phyloP scores from a whole-genome alignment of 2,113 vertebrate species.

The Steatornis caripensis region DNA sequence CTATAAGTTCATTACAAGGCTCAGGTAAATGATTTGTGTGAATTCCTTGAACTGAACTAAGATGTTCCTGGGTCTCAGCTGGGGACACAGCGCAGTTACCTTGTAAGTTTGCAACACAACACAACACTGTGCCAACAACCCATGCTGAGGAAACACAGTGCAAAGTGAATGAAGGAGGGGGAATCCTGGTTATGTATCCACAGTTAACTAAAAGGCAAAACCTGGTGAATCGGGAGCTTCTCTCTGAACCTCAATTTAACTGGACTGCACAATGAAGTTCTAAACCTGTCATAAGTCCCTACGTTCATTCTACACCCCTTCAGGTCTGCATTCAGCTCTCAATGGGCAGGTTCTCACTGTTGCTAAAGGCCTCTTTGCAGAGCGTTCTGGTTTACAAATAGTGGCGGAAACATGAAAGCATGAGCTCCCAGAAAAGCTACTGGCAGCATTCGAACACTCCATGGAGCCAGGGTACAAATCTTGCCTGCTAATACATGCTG shows the following conservation, averaged over 20 bases:
- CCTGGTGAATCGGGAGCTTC: not conserved
- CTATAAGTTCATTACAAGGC: not conserved
- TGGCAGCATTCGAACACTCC: not conserved
- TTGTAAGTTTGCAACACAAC: not conserved
- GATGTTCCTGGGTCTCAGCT: not conserved
- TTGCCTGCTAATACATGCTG: not conserved
- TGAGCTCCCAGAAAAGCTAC: not conserved
- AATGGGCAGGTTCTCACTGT: not conserved
- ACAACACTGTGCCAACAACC: not conserved
- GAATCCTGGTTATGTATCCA: not conserved
- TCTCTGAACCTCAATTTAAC: not conserved
- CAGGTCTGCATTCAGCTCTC: not conserved
- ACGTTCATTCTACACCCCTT: not conserved
- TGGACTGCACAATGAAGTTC: not conserved
- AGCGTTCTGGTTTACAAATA: not conserved
- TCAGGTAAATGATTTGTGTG: not conserved
- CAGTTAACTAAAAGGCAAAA: not conserved
- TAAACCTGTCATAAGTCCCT: accelerated
- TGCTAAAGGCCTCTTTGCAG: not conserved
- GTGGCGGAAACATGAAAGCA: not conserved
- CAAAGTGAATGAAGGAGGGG: not conserved
- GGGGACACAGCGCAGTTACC: no score
- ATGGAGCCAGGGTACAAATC: not conserved
- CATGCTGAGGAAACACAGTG: not conserved
- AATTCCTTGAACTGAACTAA: not conserved